These are phyloP conservation scores for Drosophila malerkotliana DNA, from an alignment of 1,140 invertebrate genomes.

Conservation along the genomic window DNA sequence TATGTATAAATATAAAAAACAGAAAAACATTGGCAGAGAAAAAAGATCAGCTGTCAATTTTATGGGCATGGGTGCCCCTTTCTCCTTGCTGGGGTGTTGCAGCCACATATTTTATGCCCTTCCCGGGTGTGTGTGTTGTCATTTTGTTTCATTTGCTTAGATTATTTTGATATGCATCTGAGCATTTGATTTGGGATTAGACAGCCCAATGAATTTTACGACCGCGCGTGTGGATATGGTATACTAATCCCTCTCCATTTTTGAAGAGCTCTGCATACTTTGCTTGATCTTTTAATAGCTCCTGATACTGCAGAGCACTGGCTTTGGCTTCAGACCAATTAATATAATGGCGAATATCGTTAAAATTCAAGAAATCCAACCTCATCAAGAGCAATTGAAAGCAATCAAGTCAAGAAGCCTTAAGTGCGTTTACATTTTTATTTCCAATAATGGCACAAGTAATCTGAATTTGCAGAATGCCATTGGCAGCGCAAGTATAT, in stretches of 20 bases:
- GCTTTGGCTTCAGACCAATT: too few species aligned
- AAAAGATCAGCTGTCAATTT: constrained; percentile 76
- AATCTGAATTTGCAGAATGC: not conserved
- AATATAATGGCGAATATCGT: not conserved
- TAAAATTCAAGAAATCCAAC: not conserved
- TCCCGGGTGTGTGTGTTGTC: constrained; percentile 40
- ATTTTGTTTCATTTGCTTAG: constrained; percentile 67
- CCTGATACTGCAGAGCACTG: constrained; percentile 3
- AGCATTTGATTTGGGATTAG: constrained; percentile 59
- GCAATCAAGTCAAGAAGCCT: not conserved
- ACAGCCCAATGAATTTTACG: constrained; percentile 34
- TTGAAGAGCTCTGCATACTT: constrained; percentile 4
- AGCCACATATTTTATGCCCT: constrained; percentile 50
- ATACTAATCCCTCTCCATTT: constrained; percentile 33
- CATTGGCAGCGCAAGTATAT: not conserved
- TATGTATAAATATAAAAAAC: constrained; percentile 14
- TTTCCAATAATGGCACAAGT: not conserved
- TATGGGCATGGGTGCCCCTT: constrained; percentile 48
- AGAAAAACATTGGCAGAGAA: constrained; percentile 20
- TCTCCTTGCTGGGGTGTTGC: constrained; percentile 26
- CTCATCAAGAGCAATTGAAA: not conserved
- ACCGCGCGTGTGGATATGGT: constrained; percentile 31
- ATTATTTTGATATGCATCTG: constrained; percentile 72
- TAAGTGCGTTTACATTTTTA: not conserved
- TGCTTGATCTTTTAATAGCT: constrained; percentile 40